phyloP scores from a whole-genome alignment of 2,113 vertebrate species.

The Thamnophis sirtalis region DNA sequence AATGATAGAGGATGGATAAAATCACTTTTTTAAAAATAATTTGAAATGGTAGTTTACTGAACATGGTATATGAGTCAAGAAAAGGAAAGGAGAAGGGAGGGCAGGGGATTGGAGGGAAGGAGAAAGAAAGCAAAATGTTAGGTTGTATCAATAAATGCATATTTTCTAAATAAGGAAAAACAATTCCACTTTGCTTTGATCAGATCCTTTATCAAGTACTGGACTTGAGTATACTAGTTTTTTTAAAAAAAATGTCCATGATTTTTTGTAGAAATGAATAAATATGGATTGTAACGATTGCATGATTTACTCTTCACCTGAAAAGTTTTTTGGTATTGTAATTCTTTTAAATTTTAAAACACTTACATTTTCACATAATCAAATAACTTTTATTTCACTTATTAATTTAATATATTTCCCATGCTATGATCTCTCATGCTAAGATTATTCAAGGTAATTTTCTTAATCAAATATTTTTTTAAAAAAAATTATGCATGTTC shows the following conservation, averaged over 20 bases:
- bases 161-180: not conserved
- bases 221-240: not conserved
- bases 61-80: not conserved
- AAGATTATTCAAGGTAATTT: conserved; percentile 30
- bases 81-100: not conserved
- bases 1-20: not conserved
- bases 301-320: conserved; percentile 6
- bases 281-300: not conserved
- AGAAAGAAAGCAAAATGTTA: not conserved
- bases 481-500: not conserved
- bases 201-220: not conserved
- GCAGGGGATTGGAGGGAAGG: not conserved
- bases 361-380: conserved; percentile 41
- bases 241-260: not conserved
- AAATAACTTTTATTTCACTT: not conserved
- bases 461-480: conserved; percentile 32
- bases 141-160: too few species aligned
- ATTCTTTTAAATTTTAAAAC: conserved; percentile 37
- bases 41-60: not conserved
- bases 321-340: conserved; percentile 42
- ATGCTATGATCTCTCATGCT: conserved; percentile 39
- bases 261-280: not conserved
- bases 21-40: not conserved
- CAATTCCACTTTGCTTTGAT: not conserved
- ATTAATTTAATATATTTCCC: not conserved